These are phyloP conservation scores for Denticeps clupeoides DNA, from an alignment of 2,797 vertebrate genomes.

Conservation along the genomic window DNA sequence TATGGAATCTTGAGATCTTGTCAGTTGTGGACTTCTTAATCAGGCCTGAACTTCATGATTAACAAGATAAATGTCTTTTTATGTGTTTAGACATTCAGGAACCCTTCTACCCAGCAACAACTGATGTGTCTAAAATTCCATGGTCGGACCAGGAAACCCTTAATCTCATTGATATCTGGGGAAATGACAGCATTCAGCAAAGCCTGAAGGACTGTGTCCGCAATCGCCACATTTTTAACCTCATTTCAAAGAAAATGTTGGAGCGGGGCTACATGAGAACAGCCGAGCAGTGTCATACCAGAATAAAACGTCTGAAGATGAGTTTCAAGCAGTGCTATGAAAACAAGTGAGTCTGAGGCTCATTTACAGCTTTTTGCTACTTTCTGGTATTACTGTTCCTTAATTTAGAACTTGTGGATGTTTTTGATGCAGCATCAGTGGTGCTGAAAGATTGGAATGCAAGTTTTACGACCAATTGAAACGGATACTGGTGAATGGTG, in stretches of 20 bases:
- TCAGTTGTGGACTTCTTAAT: neutral
- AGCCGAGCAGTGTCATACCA: slow-evolving; percentile 57
- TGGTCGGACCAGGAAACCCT: slow-evolving; percentile 62
- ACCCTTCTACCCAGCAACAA: slow-evolving; percentile 24
- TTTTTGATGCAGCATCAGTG: slow-evolving; percentile 24
- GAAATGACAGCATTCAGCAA: slow-evolving; percentile 49
- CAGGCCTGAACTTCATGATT: neutral
- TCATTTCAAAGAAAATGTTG: slow-evolving; percentile 53
- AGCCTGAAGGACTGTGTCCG: slow-evolving; percentile 54
- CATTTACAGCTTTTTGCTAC: slow-evolving; percentile 10
- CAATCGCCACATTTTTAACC: slow-evolving; percentile 55
- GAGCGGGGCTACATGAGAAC: slow-evolving; percentile 51
- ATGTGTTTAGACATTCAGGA: slow-evolving; percentile 41
- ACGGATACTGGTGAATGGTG: slow-evolving; percentile 33
- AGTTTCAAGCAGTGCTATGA: slow-evolving; percentile 43
- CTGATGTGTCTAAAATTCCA: slow-evolving; percentile 46
- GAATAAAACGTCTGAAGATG: slow-evolving; percentile 59
- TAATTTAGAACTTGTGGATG: neutral
- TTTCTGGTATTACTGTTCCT: neutral
- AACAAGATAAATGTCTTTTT: neutral
- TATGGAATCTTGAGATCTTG: slow-evolving; percentile 8
- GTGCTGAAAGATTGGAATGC: slow-evolving; percentile 41
- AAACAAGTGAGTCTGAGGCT: slow-evolving; percentile 26
- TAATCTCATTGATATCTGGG: slow-evolving; percentile 56
- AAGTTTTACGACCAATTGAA: slow-evolving; percentile 49